A percentile compares a stretch with the other conserved stretches of the same genome.
These are phyloP conservation scores for Ricordea florida DNA, from an alignment of 92 coral and sea anemone species.

Conservation along the genomic window DNA sequence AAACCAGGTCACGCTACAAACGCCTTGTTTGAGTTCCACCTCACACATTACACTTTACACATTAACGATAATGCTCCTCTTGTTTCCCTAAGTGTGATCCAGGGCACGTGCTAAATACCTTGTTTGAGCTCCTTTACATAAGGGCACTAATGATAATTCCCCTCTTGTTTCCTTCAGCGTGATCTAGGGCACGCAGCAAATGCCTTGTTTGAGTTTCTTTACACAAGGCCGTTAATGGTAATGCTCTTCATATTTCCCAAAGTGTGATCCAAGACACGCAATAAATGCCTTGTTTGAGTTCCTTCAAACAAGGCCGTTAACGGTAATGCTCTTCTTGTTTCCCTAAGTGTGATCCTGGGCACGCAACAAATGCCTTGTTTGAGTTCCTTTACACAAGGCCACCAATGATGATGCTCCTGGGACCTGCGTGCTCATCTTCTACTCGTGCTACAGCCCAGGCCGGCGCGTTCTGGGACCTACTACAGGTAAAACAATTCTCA, in stretches of 20 bases:
- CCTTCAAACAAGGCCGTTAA: slow-evolving; percentile 40
- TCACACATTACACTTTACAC: too few species aligned
- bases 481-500: slow-evolving; percentile 52
- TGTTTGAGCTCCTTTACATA: too few species aligned
- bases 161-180: slow-evolving; percentile 46
- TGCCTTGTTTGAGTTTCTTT: slow-evolving; percentile 59
- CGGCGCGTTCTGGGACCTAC: slow-evolving; percentile 61
- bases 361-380: slow-evolving; percentile 50
- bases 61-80: too few species aligned
- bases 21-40: too few species aligned
- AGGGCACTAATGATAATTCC: slow-evolving; percentile 38
- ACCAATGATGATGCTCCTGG: slow-evolving; percentile 65
- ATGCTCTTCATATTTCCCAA: slow-evolving; percentile 11
- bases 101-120: too few species aligned
- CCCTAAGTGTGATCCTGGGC: slow-evolving; percentile 66
- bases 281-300: slow-evolving; percentile 63
- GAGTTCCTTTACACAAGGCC: slow-evolving; percentile 66
- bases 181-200: slow-evolving; percentile 59
- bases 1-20: too few species aligned
- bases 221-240: slow-evolving; percentile 37
- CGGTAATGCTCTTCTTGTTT: slow-evolving; percentile 23
- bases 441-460: slow-evolving; percentile 56
- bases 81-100: too few species aligned
- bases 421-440: slow-evolving; percentile 65
- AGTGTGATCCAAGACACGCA: slow-evolving; percentile 74